These are phyloP conservation scores for Pseudococcus longispinus DNA, from an alignment of 2,888 invertebrate species.

Conservation along the genomic window DNA sequence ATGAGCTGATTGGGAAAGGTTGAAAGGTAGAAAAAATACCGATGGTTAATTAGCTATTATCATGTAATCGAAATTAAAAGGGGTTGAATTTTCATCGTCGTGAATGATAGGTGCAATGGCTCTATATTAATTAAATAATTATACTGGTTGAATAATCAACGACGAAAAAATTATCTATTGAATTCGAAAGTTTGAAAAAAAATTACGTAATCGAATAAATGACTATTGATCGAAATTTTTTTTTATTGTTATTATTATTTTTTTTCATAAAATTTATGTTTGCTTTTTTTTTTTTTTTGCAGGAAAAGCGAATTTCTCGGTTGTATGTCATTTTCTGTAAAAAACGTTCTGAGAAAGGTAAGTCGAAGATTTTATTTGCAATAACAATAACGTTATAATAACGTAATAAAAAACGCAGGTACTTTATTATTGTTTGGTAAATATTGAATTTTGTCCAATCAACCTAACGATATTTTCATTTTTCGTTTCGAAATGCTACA, in stretches of 20 bases:
- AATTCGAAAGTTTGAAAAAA: not conserved
- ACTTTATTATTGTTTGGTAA: not conserved
- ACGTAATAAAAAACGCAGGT: not conserved
- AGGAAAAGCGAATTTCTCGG: conserved; percentile 94
- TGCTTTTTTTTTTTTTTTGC: conserved; percentile 64
- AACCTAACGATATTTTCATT: not conserved
- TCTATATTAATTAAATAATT: no score
- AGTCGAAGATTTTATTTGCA: conserved; percentile 60
- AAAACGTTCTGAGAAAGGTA: conserved; percentile 79
- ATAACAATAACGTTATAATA: no score
- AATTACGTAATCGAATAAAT: not conserved
- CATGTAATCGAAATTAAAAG: not conserved
- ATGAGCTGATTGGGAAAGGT: not conserved
- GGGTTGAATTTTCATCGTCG: not conserved
- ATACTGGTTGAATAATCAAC: no score
- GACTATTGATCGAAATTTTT: not conserved
- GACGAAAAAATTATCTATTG: not conserved
- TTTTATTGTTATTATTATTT: not conserved
- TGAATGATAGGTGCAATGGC: no score
- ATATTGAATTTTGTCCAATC: not conserved
- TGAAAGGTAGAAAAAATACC: not conserved
- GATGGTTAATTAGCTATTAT: not conserved
- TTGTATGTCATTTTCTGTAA: conserved; percentile 89
- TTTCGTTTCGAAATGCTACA: not conserved
- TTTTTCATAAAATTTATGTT: not conserved